Base-by-base conservation (phyloP, 2,113 vertebrate genomes). In the Zingel zingel region DNA sequence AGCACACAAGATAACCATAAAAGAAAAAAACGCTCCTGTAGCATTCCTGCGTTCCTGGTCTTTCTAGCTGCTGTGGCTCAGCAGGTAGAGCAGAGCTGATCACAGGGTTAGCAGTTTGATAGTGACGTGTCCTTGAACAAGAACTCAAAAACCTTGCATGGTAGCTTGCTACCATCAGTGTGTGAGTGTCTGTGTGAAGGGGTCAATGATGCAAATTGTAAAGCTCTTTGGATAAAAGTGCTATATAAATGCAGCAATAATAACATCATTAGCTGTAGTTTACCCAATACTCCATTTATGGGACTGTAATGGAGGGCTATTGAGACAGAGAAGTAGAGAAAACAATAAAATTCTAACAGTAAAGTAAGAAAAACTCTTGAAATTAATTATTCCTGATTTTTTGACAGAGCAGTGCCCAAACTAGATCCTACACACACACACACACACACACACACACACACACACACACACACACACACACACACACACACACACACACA, bases 381-480 rank as follows among this genome's bases (percentile, higher is more conserved):
- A 53, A 68, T 27, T 1, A 25, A 75, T 54, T 54, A 25, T 62
- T 54, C 19, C 48, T 64, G 39, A 64, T 50, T 79, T 64, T 8
- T 23, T 72, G 76, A 51, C 21, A 12, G 30, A 36, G 11, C 36
- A 39, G 18, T 30, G 3, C 33, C 18, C 5, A 50, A 16, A 25
- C 51, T 39, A 43, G 25, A 1, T 61, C 45, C n/a, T 4, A 58
- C 57, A 54, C 62, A 65, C 54, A 47, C 27, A 9, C 57, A 63
- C 64, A 67, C 57, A 13, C 57, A 57, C 39, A 43, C 19, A 36
- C 66, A 64, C 61, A 30, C 36, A 39, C 27, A 53, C 48, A 76
- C 30, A 48, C 19, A 69, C 30, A 33, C 30, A 5, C 57, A 66
- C 64, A 68, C 53, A 13, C 57, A 57, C 39, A 43, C 19, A 36